These are phyloP conservation scores for Schizotus pectinicornis DNA, from an alignment of 2,888 invertebrate genomes.

Conservation along the genomic window DNA sequence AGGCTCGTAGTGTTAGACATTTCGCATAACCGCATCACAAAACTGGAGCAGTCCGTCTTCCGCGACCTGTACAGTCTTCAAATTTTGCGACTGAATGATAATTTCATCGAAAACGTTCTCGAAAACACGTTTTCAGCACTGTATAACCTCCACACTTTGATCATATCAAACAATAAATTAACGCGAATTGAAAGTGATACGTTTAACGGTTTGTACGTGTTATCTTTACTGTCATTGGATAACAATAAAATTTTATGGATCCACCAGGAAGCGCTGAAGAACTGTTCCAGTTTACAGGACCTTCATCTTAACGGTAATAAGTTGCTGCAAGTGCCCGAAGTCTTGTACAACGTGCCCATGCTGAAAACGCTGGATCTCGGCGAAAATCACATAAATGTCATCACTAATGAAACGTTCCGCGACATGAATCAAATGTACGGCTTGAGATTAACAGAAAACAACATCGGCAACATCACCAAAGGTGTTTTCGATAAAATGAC, in stretches of 20 bases:
- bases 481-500: constrained; percentile 81
- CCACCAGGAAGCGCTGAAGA: constrained; percentile 76
- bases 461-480: constrained; percentile 78
- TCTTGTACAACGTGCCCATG: constrained; percentile 75
- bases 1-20: constrained; percentile 79
- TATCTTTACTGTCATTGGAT: constrained; percentile 79
- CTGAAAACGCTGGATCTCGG: constrained; percentile 83
- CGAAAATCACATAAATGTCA: constrained; percentile 80
- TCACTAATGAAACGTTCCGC: constrained; percentile 81
- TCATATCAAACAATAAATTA: constrained; percentile 81
- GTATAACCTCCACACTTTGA: constrained; percentile 79
- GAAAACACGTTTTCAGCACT: constrained; percentile 80
- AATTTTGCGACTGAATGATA: constrained; percentile 80
- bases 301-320: constrained; percentile 84
- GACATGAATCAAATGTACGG: constrained; percentile 82
- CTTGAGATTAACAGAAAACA: constrained; percentile 83
- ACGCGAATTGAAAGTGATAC: constrained; percentile 77
- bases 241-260: constrained; percentile 79
- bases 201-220: constrained; percentile 76
- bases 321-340: constrained; percentile 75
- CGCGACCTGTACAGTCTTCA: constrained; percentile 80
- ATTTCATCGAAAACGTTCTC: constrained; percentile 75
- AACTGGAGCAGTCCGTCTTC: constrained; percentile 78
- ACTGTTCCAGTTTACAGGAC: constrained; percentile 81
- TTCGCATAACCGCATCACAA: constrained; percentile 76